Conservation (phyloP, 2,888 invertebrate genomes). For the Brachyptera putata region DNA sequence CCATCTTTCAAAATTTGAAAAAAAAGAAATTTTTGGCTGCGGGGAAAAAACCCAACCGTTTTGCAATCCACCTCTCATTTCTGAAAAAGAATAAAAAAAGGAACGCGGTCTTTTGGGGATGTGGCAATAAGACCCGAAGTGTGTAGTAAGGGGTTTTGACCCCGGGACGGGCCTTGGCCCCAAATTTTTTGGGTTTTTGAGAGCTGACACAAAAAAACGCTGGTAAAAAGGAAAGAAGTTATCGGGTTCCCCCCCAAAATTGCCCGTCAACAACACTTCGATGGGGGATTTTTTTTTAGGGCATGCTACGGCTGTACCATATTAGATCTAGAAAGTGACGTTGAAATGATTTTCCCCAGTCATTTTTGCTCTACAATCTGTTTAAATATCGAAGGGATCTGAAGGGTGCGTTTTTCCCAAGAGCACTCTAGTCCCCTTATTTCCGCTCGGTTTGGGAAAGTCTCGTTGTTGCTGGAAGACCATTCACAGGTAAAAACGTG, state of each 20-base stretch:
- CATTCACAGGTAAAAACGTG: not conserved
- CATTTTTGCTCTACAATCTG: constrained; percentile 31
- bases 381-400: constrained; percentile 9
- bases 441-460: not conserved
- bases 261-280: constrained; percentile 24
- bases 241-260: constrained; percentile 35
- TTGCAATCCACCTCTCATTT: constrained; percentile 23
- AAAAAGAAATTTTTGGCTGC: constrained; percentile 22
- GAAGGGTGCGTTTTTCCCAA: not conserved
- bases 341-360: constrained; percentile 27
- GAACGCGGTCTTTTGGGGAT: constrained; percentile 25
- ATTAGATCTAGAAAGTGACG: constrained; percentile 32
- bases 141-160: constrained; percentile 36
- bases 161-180: constrained; percentile 37
- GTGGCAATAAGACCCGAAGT: constrained; percentile 31
- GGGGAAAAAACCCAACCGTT: constrained; percentile 22
- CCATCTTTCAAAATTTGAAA: constrained; percentile 18
- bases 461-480: not conserved
- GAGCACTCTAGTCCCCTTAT: not conserved
- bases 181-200: constrained; percentile 37
- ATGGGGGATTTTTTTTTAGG: not conserved
- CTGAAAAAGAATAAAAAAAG: constrained; percentile 29
- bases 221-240: constrained; percentile 35
- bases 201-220: constrained; percentile 32
- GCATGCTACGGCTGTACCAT: constrained; percentile 19